Percentiles rank a stretch among this genome's conserved stretches.
phyloP scores from a whole-genome alignment of 2,797 vertebrate genomes.

The Huso huso region DNA sequence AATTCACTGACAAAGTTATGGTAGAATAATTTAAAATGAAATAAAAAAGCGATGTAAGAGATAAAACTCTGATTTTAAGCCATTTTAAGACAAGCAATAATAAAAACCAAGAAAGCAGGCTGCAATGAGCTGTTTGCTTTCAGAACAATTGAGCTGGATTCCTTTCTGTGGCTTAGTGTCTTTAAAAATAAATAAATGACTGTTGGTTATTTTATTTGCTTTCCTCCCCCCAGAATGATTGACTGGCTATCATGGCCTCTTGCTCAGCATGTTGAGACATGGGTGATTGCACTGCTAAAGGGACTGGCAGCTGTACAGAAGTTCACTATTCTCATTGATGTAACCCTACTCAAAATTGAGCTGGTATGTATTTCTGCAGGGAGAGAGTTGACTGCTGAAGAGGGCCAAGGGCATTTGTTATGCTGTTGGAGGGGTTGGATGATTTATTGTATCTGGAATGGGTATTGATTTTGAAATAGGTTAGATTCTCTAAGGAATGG shows the following conservation, averaged over 20 bases:
- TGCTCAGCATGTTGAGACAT: slow-evolving; percentile 93
- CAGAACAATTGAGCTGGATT: neutral
- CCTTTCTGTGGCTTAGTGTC: too few species aligned
- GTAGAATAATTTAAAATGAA: too few species aligned
- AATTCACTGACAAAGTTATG: neutral
- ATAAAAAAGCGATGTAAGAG: too few species aligned
- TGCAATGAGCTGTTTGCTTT: neutral
- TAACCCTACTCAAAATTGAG: slow-evolving; percentile 94
- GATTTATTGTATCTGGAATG: neutral
- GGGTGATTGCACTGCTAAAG: slow-evolving; percentile 91
- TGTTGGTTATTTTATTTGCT: neutral
- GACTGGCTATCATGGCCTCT: slow-evolving; percentile 98
- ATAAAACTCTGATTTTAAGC: too few species aligned
- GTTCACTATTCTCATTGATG: slow-evolving; percentile 97
- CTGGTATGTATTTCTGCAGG: slow-evolving; percentile 65
- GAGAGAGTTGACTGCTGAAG: neutral
- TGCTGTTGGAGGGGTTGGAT: neutral
- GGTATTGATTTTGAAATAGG: slow-evolving; percentile 1
- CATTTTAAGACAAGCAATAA: neutral
- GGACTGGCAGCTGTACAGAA: slow-evolving; percentile 95
- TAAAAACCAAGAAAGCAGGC: neutral
- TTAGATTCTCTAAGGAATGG: neutral
- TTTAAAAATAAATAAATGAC: too few species aligned
- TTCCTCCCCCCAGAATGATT: slow-evolving; percentile 75
- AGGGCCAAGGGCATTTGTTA: neutral